Conservation (phyloP, 35 echinoderm and acorn worm species). For the Lytechinus pictus region DNA sequence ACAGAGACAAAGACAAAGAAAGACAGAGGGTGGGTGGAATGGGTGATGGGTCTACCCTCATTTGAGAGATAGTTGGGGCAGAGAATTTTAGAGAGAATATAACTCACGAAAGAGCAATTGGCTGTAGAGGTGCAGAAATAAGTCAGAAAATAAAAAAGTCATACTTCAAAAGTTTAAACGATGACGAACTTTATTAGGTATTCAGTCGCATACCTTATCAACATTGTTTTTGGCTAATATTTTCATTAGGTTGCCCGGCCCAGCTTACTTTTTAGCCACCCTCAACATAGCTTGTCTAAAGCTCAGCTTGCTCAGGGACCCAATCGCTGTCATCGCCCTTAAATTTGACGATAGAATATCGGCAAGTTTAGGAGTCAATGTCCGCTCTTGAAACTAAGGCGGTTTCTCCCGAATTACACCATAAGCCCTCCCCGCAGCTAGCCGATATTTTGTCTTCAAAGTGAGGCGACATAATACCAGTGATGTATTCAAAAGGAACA, state of each 20-base stretch:
- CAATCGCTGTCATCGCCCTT: neutral
- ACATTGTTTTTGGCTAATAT: neutral
- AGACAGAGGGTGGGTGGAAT: neutral
- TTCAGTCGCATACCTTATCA: neutral
- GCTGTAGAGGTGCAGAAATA: neutral
- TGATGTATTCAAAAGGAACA: neutral
- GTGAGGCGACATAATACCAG: neutral
- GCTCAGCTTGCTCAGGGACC: neutral
- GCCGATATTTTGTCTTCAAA: neutral
- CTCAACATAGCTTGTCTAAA: slow-evolving; percentile 21
- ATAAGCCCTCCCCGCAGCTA: slow-evolving; percentile 10
- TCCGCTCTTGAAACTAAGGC: neutral
- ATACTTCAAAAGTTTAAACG: neutral
- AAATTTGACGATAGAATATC: slow-evolving; percentile 37
- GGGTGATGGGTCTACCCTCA: neutral
- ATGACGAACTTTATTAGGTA: neutral
- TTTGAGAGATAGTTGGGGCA: neutral
- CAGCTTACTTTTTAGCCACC: neutral
- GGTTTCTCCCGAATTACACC: neutral
- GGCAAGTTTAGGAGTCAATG: slow-evolving; percentile 5
- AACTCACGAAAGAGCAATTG: neutral
- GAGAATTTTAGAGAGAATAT: no score
- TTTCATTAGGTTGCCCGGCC: neutral
- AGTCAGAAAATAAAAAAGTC: neutral
- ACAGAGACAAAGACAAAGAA: neutral